phyloP scores from a whole-genome alignment of 2,888 invertebrate species.

The Pristionchus mayeri region DNA sequence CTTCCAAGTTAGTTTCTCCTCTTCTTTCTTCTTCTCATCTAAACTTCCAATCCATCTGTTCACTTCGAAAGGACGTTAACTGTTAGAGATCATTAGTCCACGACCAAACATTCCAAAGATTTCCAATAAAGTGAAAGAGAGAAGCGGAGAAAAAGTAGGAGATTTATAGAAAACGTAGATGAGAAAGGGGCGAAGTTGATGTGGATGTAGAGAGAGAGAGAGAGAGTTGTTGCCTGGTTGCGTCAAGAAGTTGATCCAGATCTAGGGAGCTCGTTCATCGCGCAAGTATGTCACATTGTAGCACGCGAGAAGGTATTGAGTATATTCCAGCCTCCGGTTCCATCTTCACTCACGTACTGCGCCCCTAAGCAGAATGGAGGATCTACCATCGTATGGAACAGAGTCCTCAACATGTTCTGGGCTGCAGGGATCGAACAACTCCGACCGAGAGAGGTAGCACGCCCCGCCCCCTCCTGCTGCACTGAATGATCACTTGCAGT shows the following conservation, averaged over 20 bases:
- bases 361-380: slow-evolving; percentile 67
- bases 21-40: not conserved
- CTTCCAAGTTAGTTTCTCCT: slow-evolving; percentile 62
- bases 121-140: not conserved
- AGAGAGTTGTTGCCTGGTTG: not conserved
- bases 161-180: slow-evolving; percentile 27
- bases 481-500: slow-evolving; percentile 54
- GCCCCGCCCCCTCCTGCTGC: not conserved
- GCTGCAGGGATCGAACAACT: slow-evolving; percentile 72
- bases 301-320: not conserved
- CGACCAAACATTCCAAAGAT: slow-evolving; percentile 5
- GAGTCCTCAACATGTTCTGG: slow-evolving; percentile 72
- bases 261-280: not conserved
- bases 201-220: not conserved
- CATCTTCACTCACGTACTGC: slow-evolving; percentile 73
- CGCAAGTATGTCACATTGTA: not conserved
- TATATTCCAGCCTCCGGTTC: slow-evolving; percentile 72
- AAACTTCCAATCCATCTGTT: not conserved
- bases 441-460: slow-evolving; percentile 49
- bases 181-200: not conserved
- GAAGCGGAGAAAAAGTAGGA: too few relatives aligned
- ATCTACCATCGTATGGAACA: slow-evolving; percentile 50
- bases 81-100: not conserved
- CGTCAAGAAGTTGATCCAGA: not conserved
- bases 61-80: not conserved